Conservation (phyloP, 2,888 invertebrate species). For the Drosophila mettleri region DNA sequence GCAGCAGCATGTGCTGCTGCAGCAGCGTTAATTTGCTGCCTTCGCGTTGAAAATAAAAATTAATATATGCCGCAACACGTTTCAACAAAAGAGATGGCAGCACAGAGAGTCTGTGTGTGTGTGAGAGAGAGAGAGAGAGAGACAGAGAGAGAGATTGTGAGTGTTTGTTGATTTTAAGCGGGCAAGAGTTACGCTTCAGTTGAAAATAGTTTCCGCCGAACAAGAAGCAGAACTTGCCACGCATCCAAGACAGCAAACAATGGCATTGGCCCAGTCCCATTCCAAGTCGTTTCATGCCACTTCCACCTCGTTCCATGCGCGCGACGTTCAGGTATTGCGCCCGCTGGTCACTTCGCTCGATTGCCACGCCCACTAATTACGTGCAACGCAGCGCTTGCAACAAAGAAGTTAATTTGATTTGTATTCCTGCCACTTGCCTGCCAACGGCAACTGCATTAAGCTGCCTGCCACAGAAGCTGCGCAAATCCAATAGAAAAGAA, state of each 20-base stretch:
- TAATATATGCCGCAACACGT: slow-evolving; percentile 81
- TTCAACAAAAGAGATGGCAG: slow-evolving; percentile 41
- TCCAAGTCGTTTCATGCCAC: neutral
- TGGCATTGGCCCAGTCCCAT: neutral
- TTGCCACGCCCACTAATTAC: slow-evolving; percentile 45
- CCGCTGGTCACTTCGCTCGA: slow-evolving; percentile 22
- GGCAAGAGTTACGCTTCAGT: slow-evolving; percentile 39
- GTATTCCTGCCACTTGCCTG: slow-evolving; percentile 70
- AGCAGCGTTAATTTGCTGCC: slow-evolving; percentile 70
- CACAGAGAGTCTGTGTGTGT: too few species aligned
- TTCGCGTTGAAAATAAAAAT: slow-evolving; percentile 69
- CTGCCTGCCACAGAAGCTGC: neutral
- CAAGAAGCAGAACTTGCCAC: slow-evolving; percentile 33
- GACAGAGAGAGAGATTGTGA: slow-evolving; percentile 3
- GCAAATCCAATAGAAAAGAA: neutral
- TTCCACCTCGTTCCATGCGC: neutral
- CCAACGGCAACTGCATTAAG: slow-evolving; percentile 27
- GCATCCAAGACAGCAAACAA: slow-evolving; percentile 39
- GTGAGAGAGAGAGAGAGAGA: neutral
- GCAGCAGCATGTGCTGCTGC: slow-evolving; percentile 29
- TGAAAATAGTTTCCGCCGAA: slow-evolving; percentile 68
- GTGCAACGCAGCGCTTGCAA: slow-evolving; percentile 20
- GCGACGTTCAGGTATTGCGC: slow-evolving; percentile 16
- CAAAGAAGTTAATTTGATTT: slow-evolving; percentile 69
- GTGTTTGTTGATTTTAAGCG: slow-evolving; percentile 60